Evolutionary conservation across 35 echinoderm and acorn worm genomes (phyloP), one percentile per base, ranked within the genome.

Genomic region (Ptychodera flava): DNA sequence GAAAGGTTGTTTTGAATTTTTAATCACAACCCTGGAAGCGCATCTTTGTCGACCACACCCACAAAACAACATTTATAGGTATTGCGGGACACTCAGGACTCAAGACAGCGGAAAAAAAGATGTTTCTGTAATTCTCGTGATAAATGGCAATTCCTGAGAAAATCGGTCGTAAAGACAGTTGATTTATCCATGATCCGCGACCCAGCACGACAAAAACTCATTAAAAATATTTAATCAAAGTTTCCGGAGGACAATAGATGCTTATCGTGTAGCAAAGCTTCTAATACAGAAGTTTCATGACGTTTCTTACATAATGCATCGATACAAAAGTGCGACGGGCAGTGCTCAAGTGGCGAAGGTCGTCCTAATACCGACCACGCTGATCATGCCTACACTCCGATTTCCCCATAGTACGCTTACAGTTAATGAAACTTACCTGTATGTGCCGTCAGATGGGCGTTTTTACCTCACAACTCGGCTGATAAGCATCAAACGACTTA

Each of bases 171-270:
- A 64, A 64, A 64, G 22, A 22, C 22, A 64, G 6, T 64, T 64
- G 45, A 64, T 64, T 64, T 64, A 64, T 64, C 45, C 22, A 64
- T 6, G 22, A 64, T 64, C 45, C 45, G 45, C 22, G 45, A 64
- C 45, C 45, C 45, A 64, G 6, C 45, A 12, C 45, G 45, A 22
- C 45, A 64, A 22, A 6, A 64, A 22, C 45, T 22, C 45, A 64
- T 64, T 64, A 64, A 64, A 64, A 64, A 64, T 64, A 64, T 64
- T 64, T 64, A 64, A 64, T 64, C 45, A 64, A 64, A 64, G 45
- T 64, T 64, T 64, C 45, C 45, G 45, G 45, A 64, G 45, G 6
- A 64, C n/a, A 64, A 6, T 64, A 6, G 45, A 64, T 64, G 45
- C 45, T 64, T 64, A 64, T 64, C 45, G 6, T 64, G 45, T 64